These are phyloP conservation scores for Dendropsophus ebraccatus DNA, from an alignment of 2,113 vertebrate species.

Conservation along the genomic window DNA sequence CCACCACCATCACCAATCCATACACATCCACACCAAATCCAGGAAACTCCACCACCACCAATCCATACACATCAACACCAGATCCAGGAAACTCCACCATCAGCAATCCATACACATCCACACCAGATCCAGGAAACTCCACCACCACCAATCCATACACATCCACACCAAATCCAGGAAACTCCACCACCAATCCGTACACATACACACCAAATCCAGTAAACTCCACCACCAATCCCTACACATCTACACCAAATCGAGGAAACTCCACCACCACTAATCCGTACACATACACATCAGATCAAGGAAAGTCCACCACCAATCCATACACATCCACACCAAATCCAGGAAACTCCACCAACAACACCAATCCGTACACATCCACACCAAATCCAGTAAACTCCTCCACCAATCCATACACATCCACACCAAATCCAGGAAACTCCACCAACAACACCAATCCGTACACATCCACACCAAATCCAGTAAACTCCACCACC, in stretches of 20 bases:
- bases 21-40: no score
- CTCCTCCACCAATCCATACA: neutral
- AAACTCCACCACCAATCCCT: no score
- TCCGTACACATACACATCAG: no score
- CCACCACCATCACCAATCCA: no score
- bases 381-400: no score
- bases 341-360: neutral
- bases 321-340: neutral
- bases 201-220: neutral
- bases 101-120: neutral
- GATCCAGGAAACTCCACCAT: neutral
- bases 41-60: neutral
- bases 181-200: neutral
- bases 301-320: neutral
- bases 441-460: neutral
- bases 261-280: neutral
- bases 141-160: no score
- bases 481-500: no score
- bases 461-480: no score
- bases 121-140: no score
- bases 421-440: neutral
- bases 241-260: no score
- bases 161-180: no score
- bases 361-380: no score
- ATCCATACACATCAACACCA: neutral